Conservation (phyloP, 2,888 invertebrate species). For the Drosophila pseudotalamancana region DNA sequence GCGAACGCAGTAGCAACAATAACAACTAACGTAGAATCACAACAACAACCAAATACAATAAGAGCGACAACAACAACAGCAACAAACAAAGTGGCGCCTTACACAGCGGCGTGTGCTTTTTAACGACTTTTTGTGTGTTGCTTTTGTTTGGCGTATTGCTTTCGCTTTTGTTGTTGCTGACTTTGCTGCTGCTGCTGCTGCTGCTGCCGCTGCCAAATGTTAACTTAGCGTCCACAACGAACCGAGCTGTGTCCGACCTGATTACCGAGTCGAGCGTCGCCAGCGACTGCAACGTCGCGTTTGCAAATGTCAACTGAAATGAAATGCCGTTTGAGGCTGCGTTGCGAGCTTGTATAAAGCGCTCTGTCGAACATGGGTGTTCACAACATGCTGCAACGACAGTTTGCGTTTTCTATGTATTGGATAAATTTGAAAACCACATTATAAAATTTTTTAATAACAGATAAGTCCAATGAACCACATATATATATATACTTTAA, state of each 20-base stretch:
- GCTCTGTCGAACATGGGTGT: slow-evolving; percentile 8
- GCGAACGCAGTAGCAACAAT: slow-evolving; percentile 19
- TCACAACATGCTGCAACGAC: slow-evolving; percentile 11
- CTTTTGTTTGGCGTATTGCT: slow-evolving; percentile 23
- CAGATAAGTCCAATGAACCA: no score
- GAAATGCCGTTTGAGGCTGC: slow-evolving; percentile 33
- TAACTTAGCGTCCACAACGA: slow-evolving; percentile 45
- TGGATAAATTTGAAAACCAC: no score
- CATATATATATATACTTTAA: no score
- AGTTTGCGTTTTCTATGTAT: no score
- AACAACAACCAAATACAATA: slow-evolving; percentile 10
- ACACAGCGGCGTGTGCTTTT: slow-evolving; percentile 16
- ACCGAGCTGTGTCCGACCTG: slow-evolving; percentile 35
- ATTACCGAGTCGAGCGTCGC: slow-evolving; percentile 43
- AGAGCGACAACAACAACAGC: slow-evolving; percentile 1
- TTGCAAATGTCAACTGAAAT: slow-evolving; percentile 68
- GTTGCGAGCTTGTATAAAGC: background rate
- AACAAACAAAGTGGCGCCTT: slow-evolving; percentile 3
- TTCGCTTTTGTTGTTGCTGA: slow-evolving; percentile 3
- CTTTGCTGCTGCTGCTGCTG: background rate
- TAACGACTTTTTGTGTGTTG: slow-evolving; percentile 40
- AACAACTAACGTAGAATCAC: slow-evolving; percentile 5
- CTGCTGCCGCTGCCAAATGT: slow-evolving; percentile 23
- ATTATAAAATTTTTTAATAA: no score
- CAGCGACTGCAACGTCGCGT: slow-evolving; percentile 52